These are phyloP conservation scores for Varecia variegata DNA, from an alignment of 2,797 vertebrate genomes.

Conservation along the genomic window DNA sequence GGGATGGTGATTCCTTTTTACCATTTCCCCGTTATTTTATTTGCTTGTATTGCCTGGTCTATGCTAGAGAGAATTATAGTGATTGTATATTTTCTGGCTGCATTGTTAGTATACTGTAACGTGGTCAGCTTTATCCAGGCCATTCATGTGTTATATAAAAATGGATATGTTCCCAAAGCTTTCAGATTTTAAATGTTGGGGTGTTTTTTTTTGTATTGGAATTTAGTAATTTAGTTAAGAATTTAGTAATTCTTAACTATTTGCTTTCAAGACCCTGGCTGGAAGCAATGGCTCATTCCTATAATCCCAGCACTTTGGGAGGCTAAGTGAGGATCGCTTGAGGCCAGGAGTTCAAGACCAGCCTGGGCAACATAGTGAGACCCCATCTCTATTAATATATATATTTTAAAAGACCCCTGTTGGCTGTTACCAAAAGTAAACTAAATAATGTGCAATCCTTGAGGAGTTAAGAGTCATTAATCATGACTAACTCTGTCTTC, in stretches of 20 bases:
- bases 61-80: background rate
- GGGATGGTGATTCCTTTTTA: background rate
- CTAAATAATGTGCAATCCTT: background rate
- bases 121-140: background rate
- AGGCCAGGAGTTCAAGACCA: background rate
- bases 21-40: background rate
- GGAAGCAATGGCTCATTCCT: background rate
- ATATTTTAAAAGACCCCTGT: background rate
- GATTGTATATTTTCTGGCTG: background rate
- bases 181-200: background rate
- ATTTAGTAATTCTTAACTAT: background rate
- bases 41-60: background rate
- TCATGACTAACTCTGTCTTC: background rate
- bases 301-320: background rate
- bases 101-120: background rate
- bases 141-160: background rate
- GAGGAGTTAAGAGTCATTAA: conserved; percentile 1
- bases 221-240: background rate
- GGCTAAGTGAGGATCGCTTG: background rate
- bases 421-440: background rate
- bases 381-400: background rate
- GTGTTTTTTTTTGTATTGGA: background rate
- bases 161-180: background rate
- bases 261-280: background rate
- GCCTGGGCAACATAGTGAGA: background rate